Evolutionary conservation across 2,113 vertebrate species (phyloP).

Genomic region (Nanorana parkeri): DNA sequence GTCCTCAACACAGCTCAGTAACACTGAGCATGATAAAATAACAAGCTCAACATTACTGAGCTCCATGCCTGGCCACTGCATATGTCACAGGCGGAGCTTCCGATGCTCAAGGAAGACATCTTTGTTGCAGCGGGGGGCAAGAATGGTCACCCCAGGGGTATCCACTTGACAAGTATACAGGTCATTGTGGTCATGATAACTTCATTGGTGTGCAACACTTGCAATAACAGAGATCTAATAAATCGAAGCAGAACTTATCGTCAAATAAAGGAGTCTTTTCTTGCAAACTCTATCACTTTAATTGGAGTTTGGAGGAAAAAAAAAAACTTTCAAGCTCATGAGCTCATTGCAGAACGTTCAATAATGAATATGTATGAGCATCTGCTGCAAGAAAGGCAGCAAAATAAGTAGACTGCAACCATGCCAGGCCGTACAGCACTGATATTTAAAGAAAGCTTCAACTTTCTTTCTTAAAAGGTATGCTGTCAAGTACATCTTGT

Average conservation of each 20-base stretch:
- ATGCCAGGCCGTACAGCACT: constrained; percentile 36
- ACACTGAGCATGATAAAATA: too few species aligned
- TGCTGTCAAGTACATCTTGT: too few species aligned
- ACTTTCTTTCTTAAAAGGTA: constrained; percentile 8
- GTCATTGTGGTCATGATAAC: constrained; percentile 78
- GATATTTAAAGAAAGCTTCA: constrained; percentile 40
- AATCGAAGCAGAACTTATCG: constrained; percentile 57
- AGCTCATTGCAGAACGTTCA: constrained; percentile 19
- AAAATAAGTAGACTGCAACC: constrained; percentile 49
- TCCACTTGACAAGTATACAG: too few species aligned
- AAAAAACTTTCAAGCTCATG: constrained; percentile 28
- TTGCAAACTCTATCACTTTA: constrained; percentile 16
- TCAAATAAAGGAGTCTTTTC: not conserved
- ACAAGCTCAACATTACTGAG: too few species aligned
- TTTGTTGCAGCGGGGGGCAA: too few species aligned
- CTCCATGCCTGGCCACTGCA: too few species aligned
- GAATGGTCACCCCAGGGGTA: too few species aligned
- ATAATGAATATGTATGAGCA: constrained; percentile 58
- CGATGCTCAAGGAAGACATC: too few species aligned
- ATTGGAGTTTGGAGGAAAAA: not conserved
- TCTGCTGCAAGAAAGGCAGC: constrained; percentile 46
- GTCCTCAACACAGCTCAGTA: too few species aligned
- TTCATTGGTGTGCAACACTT: constrained; percentile 79
- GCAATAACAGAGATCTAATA: constrained; percentile 62
- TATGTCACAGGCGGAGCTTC: too few species aligned